Conservation (phyloP, 2,113 vertebrate species). For the Microcebus ravelobensis region DNA sequence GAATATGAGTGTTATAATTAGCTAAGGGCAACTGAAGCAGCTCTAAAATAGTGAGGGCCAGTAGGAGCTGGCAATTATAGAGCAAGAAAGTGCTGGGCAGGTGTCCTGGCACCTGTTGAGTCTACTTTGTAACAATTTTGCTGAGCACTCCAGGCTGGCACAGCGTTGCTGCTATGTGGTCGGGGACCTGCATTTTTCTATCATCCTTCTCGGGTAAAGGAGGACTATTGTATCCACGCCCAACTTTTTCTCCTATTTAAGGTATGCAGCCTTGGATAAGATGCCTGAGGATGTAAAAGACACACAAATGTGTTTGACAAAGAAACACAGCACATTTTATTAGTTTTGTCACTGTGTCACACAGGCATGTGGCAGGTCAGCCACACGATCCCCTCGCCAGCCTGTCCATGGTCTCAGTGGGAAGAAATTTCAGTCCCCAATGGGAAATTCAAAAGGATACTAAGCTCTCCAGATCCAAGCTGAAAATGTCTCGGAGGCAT, state of each 20-base stretch:
- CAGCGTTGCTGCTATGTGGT: too few relatives aligned
- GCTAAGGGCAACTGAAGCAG: too few relatives aligned
- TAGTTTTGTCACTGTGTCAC: neutral
- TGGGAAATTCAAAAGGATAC: constrained; percentile 4
- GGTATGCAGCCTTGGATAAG: neutral
- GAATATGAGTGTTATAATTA: too few relatives aligned
- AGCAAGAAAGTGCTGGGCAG: too few relatives aligned
- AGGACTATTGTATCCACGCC: neutral
- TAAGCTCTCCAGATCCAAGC: neutral
- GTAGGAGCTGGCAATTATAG: too few relatives aligned
- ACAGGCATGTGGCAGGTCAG: neutral
- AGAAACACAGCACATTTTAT: neutral
- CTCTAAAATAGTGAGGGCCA: too few relatives aligned
- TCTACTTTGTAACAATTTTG: too few relatives aligned
- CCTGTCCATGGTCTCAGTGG: neutral
- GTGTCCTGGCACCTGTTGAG: too few relatives aligned
- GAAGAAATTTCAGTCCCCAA: neutral
- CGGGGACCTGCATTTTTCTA: too few relatives aligned
- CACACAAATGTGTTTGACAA: neutral
- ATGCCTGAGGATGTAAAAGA: neutral
- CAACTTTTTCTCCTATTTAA: neutral
- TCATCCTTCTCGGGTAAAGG: neutral
- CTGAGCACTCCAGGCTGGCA: too few relatives aligned
- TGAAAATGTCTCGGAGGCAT: neutral
- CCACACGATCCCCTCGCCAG: neutral